Evolutionary conservation across 1,140 invertebrate species (phyloP).

Genomic region (Drosophila carrolli): DNA sequence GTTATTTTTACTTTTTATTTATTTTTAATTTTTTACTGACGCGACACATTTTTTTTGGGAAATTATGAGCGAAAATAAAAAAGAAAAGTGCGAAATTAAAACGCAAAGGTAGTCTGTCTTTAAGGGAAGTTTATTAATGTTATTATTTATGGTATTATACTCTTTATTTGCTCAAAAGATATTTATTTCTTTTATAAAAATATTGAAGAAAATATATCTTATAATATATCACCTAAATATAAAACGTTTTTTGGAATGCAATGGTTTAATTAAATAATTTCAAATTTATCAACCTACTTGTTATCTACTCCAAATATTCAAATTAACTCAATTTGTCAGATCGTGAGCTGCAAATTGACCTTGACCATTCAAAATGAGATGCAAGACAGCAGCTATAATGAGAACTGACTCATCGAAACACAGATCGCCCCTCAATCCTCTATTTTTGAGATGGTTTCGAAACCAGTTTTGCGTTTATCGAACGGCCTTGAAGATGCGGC

Average conservation of each 20-base stretch:
- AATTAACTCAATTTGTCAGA: slow-evolving; percentile 70
- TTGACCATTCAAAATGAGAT: slow-evolving; percentile 33
- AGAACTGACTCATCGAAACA: slow-evolving; percentile 50
- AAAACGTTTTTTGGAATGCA: too few species aligned
- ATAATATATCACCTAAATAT: too few species aligned
- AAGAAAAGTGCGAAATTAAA: neutral
- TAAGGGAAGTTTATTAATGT: too few species aligned
- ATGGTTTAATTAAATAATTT: too few species aligned
- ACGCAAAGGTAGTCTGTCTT: neutral
- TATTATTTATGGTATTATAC: too few species aligned
- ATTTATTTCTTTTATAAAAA: neutral
- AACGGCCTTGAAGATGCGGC: slow-evolving; percentile 58
- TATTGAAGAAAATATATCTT: neutral
- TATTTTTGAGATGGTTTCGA: slow-evolving; percentile 15
- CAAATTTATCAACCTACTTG: slow-evolving; percentile 3
- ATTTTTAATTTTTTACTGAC: slow-evolving; percentile 10
- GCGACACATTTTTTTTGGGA: slow-evolving; percentile 5
- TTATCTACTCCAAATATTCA: slow-evolving; percentile 61
- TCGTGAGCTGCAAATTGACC: slow-evolving; percentile 55
- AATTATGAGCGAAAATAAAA: neutral
- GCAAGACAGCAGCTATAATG: slow-evolving; percentile 12
- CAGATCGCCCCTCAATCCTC: slow-evolving; percentile 10
- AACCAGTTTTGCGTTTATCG: slow-evolving; percentile 52
- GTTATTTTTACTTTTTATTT: slow-evolving; percentile 4
- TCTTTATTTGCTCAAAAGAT: too few species aligned